A percentile compares a stretch with the other conserved stretches of the same genome.
phyloP scores from a whole-genome alignment of 1,140 invertebrate species.

The Lepidurus couesii region DNA sequence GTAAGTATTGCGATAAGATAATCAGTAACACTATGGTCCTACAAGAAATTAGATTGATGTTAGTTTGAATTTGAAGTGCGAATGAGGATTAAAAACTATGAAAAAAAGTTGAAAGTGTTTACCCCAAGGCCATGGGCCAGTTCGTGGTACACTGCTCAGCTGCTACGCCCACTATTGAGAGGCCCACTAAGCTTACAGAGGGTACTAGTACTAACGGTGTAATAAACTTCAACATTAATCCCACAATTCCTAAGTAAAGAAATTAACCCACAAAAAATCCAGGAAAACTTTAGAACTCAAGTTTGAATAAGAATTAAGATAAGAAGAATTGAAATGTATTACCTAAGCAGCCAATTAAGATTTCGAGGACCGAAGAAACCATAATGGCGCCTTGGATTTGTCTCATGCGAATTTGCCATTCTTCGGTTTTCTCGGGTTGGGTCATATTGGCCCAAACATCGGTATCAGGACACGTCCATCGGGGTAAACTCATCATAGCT shows the following conservation, averaged over 20 bases:
- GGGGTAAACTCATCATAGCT: slow-evolving; percentile 68
- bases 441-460: slow-evolving; percentile 53
- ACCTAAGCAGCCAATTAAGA: slow-evolving; percentile 62
- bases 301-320: no score
- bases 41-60: slow-evolving; percentile 41
- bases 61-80: slow-evolving; percentile 34
- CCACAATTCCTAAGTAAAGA: slow-evolving; percentile 38
- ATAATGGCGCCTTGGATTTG: slow-evolving; percentile 79
- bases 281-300: no score
- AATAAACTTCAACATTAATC: slow-evolving; percentile 44
- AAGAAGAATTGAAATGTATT: no score
- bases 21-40: slow-evolving; percentile 75
- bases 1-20: slow-evolving; percentile 73
- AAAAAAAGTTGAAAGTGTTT: slow-evolving; percentile 35
- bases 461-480: slow-evolving; percentile 66
- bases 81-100: slow-evolving; percentile 35
- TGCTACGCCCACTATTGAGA: slow-evolving; percentile 45
- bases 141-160: slow-evolving; percentile 42
- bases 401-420: slow-evolving; percentile 73
- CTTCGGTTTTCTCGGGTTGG: slow-evolving; percentile 52
- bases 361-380: slow-evolving; percentile 70
- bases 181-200: slow-evolving; percentile 46
- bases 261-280: slow-evolving; percentile 31
- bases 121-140: slow-evolving; percentile 46
- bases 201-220: slow-evolving; percentile 49